Evolutionary conservation across 2,888 invertebrate species (phyloP), one percentile per base, ranked within the genome.

Genomic region (Nasonovia ribisnigri): DNA sequence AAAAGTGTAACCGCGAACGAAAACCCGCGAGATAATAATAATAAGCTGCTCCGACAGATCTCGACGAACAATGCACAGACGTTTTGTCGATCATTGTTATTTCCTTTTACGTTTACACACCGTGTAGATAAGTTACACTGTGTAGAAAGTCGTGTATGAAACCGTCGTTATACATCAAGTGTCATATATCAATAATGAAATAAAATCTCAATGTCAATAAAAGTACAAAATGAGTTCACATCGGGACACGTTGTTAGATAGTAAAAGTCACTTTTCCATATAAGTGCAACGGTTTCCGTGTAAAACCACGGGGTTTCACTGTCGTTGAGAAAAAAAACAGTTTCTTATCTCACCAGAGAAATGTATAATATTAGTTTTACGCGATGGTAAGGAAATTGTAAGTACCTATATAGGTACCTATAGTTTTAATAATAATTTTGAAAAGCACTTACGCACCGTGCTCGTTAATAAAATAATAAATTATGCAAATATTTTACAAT

Each of bases 211-310:
- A 91, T 91, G 91, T 84, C 90, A 90, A 91, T 51, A 42, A n/a
- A 48, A 90, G 36, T 77, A 51, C 42, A 36, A 84, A 77, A 91
- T 29, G 51, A 84, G 91, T 84, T 91, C 91, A n/a, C 54, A 24
- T 54, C 51, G 36, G 24, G 36, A 29, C 89, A 11, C n/a, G 42
- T 51, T 24, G 60, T 77, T 6, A n/a, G 36, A 84, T 54, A 91
- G 84, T 91, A 91, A 91, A 84, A 91, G 91, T 91, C 54, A 43
- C 84, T 90, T 90, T 54, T 84, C 84, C 84, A 84, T 91, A 84
- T 84, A 84, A 84, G 84, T n/a, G 13, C 43, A 24, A 2, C 51
- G 8, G 51, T 51, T 77, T 51, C 90, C 51, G 26, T 10, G 84
- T 84, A 24, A 67, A 67, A 90, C 67, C 67, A 48, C 90, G 0